Conservation (phyloP, 2,888 invertebrate species). For the Pterobdella sp. region DNA sequence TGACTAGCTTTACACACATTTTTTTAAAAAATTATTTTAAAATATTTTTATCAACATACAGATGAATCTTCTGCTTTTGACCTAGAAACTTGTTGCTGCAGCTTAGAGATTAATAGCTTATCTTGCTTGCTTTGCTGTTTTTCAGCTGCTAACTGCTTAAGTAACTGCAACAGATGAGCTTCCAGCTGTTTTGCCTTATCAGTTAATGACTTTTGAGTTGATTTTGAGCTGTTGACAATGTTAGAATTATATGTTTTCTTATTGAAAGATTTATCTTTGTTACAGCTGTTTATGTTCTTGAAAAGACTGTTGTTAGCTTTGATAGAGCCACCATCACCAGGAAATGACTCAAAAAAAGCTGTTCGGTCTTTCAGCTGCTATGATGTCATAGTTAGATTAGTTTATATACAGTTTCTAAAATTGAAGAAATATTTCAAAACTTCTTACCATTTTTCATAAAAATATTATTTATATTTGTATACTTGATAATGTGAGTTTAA, state of each 20-base stretch:
- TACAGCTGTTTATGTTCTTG: not conserved
- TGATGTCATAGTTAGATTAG: too few species aligned
- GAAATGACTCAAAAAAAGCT: not conserved
- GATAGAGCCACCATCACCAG: conserved; percentile 2
- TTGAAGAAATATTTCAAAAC: too few species aligned
- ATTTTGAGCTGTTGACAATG: not conserved
- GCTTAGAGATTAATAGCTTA: conserved; percentile 40
- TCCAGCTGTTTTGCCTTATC: conserved; percentile 36
- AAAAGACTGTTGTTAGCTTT: not conserved
- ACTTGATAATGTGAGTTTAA: too few species aligned
- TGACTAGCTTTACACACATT: too few species aligned
- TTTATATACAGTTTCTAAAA: too few species aligned
- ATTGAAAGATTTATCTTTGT: not conserved
- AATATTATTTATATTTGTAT: too few species aligned
- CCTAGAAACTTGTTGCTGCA: conserved; percentile 42
- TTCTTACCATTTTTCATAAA: too few species aligned
- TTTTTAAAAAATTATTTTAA: too few species aligned
- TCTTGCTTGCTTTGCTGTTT: conserved; percentile 40
- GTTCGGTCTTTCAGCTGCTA: not conserved
- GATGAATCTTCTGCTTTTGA: conserved; percentile 38
- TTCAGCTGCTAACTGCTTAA: conserved; percentile 43
- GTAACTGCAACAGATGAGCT: conserved; percentile 43
- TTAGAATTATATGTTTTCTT: not conserved
- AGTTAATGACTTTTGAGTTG: not conserved
- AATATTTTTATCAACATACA: conserved; percentile 34